phyloP scores from a whole-genome alignment of 1,140 invertebrate species.

The Scaptodrosophila lebanonensis region DNA sequence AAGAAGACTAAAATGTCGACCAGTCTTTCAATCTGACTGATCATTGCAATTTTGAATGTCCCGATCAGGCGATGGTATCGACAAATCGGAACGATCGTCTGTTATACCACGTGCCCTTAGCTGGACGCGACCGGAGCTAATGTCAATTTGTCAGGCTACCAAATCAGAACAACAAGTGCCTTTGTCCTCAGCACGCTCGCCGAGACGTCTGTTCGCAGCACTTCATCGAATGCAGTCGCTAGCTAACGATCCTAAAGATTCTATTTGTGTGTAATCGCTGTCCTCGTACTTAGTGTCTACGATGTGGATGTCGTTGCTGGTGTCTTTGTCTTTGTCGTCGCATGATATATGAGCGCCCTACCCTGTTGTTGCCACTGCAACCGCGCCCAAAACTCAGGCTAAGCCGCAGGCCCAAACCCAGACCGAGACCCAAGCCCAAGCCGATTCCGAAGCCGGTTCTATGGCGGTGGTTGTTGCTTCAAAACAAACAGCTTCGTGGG shows the following conservation, averaged over 20 bases:
- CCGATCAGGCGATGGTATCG: conserved; percentile 22
- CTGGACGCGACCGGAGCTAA: conserved; percentile 44
- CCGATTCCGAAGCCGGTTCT: conserved; percentile 57
- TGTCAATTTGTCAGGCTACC: conserved; percentile 69
- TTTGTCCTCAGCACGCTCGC: conserved; percentile 30
- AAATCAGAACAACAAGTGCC: conserved; percentile 49
- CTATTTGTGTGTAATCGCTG: conserved; percentile 14
- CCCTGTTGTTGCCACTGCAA: conserved; percentile 50
- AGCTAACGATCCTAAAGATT: conserved; percentile 46
- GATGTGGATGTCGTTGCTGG: background rate
- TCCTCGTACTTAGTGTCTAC: conserved; percentile 2
- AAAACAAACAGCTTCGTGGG: conserved; percentile 47
- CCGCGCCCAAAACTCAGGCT: conserved; percentile 28
- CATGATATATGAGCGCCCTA: conserved; percentile 68
- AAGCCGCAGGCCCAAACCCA: conserved; percentile 17
- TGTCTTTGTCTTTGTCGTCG: conserved; percentile 54
- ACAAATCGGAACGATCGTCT: background rate
- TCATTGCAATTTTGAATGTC: too few relatives aligned
- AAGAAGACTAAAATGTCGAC: conserved; percentile 14
- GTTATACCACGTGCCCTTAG: conserved; percentile 46
- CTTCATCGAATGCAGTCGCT: background rate
- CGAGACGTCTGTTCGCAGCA: conserved; percentile 21
- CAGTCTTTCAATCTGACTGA: conserved; percentile 4
- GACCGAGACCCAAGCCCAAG: conserved; percentile 29
- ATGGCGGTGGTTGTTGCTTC: too few relatives aligned